These are phyloP conservation scores for Pontoporia blainvillei DNA, from an alignment of 2,113 vertebrate species.

Conservation along the genomic window DNA sequence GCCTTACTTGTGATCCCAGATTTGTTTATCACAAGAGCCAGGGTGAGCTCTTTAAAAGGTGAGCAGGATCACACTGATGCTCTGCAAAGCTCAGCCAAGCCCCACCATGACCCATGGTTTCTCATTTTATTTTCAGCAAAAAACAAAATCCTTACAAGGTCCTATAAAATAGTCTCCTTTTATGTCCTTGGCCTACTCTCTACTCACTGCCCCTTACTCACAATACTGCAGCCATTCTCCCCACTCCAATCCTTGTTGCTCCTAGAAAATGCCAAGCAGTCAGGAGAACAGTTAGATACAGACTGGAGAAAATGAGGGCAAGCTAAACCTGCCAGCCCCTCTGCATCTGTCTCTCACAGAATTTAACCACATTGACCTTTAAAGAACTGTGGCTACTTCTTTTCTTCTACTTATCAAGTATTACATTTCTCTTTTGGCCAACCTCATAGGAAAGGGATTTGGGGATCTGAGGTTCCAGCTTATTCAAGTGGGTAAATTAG, in stretches of 20 bases:
- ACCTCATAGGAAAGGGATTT: neutral
- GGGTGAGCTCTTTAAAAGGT: neutral
- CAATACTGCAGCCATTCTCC: neutral
- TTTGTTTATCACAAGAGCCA: neutral
- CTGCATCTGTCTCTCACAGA: neutral
- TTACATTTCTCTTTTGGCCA: neutral
- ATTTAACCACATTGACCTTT: neutral
- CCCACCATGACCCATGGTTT: neutral
- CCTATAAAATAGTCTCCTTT: neutral
- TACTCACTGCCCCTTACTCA: neutral
- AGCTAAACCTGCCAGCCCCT: neutral
- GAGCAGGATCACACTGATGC: neutral
- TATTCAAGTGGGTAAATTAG: neutral
- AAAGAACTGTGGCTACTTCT: neutral
- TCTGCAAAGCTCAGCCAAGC: neutral
- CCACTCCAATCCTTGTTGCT: neutral
- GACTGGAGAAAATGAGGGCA: neutral
- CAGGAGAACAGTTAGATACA: neutral
- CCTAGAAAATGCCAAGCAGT: neutral
- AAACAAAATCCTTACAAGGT: neutral
- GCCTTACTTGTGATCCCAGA: neutral
- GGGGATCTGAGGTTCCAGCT: neutral
- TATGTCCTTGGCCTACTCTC: neutral
- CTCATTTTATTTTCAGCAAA: neutral
- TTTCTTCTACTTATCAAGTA: neutral